Evolutionary conservation across 2,888 invertebrate genomes (phyloP), one percentile per base, ranked within the genome.

Genomic region (Acleris emargana): DNA sequence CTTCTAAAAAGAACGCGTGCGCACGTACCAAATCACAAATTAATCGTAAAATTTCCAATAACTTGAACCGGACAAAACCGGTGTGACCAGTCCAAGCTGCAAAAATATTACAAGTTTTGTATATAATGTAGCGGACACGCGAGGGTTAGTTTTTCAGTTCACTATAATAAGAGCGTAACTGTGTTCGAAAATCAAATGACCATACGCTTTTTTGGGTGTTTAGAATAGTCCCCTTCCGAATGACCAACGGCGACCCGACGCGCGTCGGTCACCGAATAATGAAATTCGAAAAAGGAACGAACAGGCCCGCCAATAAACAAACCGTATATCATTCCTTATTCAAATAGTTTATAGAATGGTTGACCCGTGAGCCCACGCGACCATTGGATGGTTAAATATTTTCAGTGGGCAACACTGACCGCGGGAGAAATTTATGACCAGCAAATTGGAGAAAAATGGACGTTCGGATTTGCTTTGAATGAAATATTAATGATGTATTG

Each of bases 241-340:
- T 88, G 88, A 87, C 89, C 90, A 82, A 77, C 76, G 79, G 77
- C 86, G 89, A 91, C 91, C 90, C 82, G 80, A 79, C 86, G 86
- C 81, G 83, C 88, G 87, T 78, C 87, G 89, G 89, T 89, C 89
- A 88, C 64, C 62, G 73, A 77, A 88, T 90, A 91, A 91, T 90
- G 82, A 78, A 86, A 86, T 89, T 89, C 83, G 82, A 91, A 90
- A 86, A 87, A 87, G 84, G 81, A 87, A 83, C 81, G 86, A 75
- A 85, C 86, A 84, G 83, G 88, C 91, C 88, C 87, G 86, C 91
- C 90, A 91, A 92, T 92, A 92, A 92, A 92, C 92, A 92, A 91
- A 91, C 89, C 91, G 89, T 92, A 91, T 87, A 92, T 92, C 92
- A 92, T 91, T 88, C 88, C 76, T 84, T 89, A 89, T 90, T 91